phyloP scores from a whole-genome alignment of 2,797 vertebrate species.

The Myoxocephalus aenaeus region DNA sequence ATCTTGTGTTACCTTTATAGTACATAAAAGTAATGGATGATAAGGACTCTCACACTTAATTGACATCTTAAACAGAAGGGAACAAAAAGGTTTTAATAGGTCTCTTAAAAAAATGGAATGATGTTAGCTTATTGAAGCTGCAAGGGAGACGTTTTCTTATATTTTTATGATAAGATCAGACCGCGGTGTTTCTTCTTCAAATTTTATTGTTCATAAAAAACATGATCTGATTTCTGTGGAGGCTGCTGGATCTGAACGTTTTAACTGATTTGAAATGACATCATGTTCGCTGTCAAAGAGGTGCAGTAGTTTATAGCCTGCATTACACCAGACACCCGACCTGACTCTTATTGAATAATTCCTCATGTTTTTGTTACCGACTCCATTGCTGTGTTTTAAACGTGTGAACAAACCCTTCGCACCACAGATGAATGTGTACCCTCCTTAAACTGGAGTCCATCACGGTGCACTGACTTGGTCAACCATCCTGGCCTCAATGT shows the following conservation, averaged over 20 bases:
- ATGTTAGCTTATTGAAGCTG: slow-evolving; percentile 8
- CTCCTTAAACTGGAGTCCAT: neutral
- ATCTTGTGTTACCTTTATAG: slow-evolving; percentile 10
- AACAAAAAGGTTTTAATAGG: slow-evolving; percentile 12
- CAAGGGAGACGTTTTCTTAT: neutral
- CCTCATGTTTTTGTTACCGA: neutral
- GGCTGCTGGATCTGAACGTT: neutral
- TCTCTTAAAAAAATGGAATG: slow-evolving; percentile 18
- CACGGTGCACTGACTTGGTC: slow-evolving; percentile 18
- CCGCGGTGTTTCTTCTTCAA: neutral
- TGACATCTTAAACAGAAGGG: neutral
- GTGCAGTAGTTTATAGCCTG: neutral
- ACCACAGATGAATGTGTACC: neutral
- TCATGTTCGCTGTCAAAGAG: neutral
- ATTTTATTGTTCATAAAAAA: slow-evolving; percentile 5
- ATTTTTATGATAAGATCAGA: neutral
- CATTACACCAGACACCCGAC: neutral
- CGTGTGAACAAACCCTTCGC: slow-evolving; percentile 2
- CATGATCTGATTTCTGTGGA: slow-evolving; percentile 22
- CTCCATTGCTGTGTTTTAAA: neutral
- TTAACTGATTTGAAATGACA: slow-evolving; percentile 12
- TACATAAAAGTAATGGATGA: slow-evolving; percentile 1
- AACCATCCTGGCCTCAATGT: slow-evolving; percentile 12
- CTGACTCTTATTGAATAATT: neutral
- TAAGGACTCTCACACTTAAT: neutral